Evolutionary conservation across 2,888 invertebrate genomes (phyloP).

Genomic region (Elegia similella): DNA sequence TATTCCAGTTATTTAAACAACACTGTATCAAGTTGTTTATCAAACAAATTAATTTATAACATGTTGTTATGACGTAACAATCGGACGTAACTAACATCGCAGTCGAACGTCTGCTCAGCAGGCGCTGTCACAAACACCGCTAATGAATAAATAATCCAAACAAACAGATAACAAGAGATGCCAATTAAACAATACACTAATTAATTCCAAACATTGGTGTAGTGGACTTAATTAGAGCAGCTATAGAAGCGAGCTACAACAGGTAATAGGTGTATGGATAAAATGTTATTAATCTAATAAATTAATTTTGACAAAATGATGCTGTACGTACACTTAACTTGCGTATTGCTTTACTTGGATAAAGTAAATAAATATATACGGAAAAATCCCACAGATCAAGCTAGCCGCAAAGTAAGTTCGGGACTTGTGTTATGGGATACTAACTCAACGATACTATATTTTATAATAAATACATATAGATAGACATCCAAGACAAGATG

Average conservation of each 20-base stretch:
- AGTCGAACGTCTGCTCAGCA: conserved; percentile 47
- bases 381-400: too few species aligned
- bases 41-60: background rate
- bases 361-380: too few species aligned
- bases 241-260: conserved; percentile 50
- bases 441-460: too few species aligned
- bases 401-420: too few species aligned
- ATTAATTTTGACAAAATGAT: background rate
- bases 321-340: background rate
- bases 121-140: conserved; percentile 73
- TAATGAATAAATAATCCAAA: conserved; percentile 81
- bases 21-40: background rate
- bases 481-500: too few species aligned
- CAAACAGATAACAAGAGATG: conserved; percentile 82
- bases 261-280: conserved; percentile 42
- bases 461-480: too few species aligned
- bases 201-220: conserved; percentile 81
- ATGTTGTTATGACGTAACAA: conserved; percentile 28
- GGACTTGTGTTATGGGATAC: too few species aligned
- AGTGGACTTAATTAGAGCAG: conserved; percentile 80
- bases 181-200: conserved; percentile 82
- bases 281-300: background rate
- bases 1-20: too few species aligned
- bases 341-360: background rate
- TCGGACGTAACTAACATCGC: conserved; percentile 32